Evolutionary conservation across 1,140 invertebrate species (phyloP), one percentile per base, ranked within the genome.

Genomic region (Diachasmimorpha longicaudata): DNA sequence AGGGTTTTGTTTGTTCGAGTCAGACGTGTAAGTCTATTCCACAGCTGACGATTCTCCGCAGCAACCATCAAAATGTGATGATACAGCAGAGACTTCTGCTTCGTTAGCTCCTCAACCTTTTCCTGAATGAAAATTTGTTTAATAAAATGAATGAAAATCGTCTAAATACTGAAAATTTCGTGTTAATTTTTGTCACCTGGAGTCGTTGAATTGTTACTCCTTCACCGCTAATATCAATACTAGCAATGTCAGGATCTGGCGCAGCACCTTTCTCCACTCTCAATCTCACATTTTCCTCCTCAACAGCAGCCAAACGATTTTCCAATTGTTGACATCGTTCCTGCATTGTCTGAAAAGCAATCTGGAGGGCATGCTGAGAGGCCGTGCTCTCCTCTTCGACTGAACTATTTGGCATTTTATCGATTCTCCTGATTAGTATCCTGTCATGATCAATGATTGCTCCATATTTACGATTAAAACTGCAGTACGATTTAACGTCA

Each of bases 41-140:
- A 96, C 21, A 96, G 85, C 75, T 93, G 92, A 81, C 93, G 91
- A 85, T 95, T 96, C 87, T 96, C 95, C 81, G 91, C 91, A 0
- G 93, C 92, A 9, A 96, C 93, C 93, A 95, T 94, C 77, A 91
- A 91, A 52, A 95, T 90, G 81, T 94, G 93, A 84, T 94, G 92
- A 76, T 92, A 91, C 8, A 95, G 83, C 81, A 95, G 93, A 4
- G 91, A 91, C 79, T 95, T 95, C 82, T 95, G 93, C 81, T 93
- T 93, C 23, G 90, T 92, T 75, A 95, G 84, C 74, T 93, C 91
- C 55, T 92, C 91, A 31, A 95, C 88, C 83, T 93, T 91, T 79
- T 91, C 88, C 78, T 92, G 85, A 44, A 92, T 82, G 70, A 75
- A 75, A 8, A 14, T 52, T 11, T 9, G 44, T 46, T 46, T 46